Base-by-base conservation (phyloP, 2,888 invertebrate species). In the Sesia apiformis region DNA sequence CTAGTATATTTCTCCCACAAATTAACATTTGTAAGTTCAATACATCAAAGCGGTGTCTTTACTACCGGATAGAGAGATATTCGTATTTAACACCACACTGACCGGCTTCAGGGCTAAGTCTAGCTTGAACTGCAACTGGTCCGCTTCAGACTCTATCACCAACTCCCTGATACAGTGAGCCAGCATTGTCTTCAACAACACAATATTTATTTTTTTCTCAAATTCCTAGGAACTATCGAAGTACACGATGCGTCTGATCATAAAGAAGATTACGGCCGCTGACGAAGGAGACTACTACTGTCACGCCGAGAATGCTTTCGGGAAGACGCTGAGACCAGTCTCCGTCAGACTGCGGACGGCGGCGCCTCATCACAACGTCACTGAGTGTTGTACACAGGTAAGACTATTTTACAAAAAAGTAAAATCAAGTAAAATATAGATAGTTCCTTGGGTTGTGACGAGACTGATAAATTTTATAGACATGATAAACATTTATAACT, bases 211-310 rank as follows among this genome's bases (percentile, higher is more conserved):
- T 23, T 23, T 23, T 23, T 2, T 23, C 23, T 23, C 23, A 23
- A 23, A 23, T 2, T 23, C 23, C 23, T 23, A 92, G 91, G 92
- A 93, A 63, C 91, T 91, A 57, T 91, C 93, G 6, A 92, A 93
- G 62, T 94, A 94, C 77, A 91, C 92, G 3, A 95, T 95, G 95
- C 91, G 92, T 38, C 78, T 96, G 52, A 92, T 92, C 53, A 95
- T 96, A 60, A 93, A 92, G 74, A 93, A 93, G 75, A 92, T 95
- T 66, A 84, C 92, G 3, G 92, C 93, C 53, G 80, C 90, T 39
- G 95, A 95, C 71, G 94, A 93, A 52, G 95, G 96, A 0, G 94
- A 95, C 61, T 96, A 96, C 76, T 95, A 92, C 82, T 96, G 96
- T 62, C 94, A 95, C 74, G 96, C 96, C 0, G 95, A 95, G 79